These are phyloP conservation scores for Agrilus mali DNA, from an alignment of 2,888 invertebrate genomes.

Conservation along the genomic window DNA sequence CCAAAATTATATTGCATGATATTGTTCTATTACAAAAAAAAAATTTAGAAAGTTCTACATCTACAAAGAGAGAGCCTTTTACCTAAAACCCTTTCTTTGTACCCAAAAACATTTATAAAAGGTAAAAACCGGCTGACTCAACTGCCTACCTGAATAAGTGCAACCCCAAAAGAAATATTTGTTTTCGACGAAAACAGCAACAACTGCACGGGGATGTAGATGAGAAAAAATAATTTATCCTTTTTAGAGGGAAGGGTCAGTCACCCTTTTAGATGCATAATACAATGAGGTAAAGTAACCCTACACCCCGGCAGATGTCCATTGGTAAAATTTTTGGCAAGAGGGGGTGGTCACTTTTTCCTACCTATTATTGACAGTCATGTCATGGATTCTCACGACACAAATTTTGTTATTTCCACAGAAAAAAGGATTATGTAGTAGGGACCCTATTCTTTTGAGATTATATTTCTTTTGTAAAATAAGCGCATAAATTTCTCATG, in stretches of 20 bases:
- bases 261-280: slow-evolving; percentile 15
- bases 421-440: too few relatives aligned
- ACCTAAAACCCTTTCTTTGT: background rate
- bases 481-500: too few relatives aligned
- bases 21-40: too few relatives aligned
- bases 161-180: slow-evolving; percentile 1
- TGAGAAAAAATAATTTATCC: slow-evolving; percentile 9
- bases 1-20: too few relatives aligned
- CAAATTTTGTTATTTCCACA: too few relatives aligned
- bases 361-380: too few relatives aligned
- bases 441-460: too few relatives aligned
- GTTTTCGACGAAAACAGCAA: slow-evolving; percentile 9
- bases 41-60: background rate
- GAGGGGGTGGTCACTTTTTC: slow-evolving; percentile 2
- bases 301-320: slow-evolving; percentile 16
- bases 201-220: slow-evolving; percentile 10
- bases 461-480: too few relatives aligned
- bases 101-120: background rate
- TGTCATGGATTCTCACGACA: too few relatives aligned
- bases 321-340: slow-evolving; percentile 14
- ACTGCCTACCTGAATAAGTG: background rate
- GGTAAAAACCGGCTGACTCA: too few relatives aligned
- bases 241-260: slow-evolving; percentile 12
- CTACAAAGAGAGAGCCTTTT: slow-evolving; percentile 3
- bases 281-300: slow-evolving; percentile 12